Percentiles rank a stretch among this genome's conserved stretches.
Evolutionary conservation across 2,888 invertebrate genomes (phyloP).

Genomic region (Clistopyga incitator): DNA sequence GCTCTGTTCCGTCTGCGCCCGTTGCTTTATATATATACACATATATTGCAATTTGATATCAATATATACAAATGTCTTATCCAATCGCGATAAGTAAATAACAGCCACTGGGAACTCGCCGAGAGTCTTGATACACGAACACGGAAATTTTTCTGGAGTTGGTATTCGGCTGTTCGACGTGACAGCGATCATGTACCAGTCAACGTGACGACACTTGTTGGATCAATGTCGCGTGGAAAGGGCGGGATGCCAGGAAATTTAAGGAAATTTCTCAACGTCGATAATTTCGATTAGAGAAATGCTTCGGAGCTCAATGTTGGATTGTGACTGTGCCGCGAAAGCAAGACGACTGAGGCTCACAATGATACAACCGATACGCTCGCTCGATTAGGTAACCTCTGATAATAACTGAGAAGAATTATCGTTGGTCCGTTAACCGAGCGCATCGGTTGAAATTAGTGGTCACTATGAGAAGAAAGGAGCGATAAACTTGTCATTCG

Average conservation of each 20-base stretch:
- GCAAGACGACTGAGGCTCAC: slow-evolving; percentile 28
- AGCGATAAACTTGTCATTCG: neutral
- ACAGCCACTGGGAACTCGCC: neutral
- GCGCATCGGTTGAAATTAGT: slow-evolving; percentile 1
- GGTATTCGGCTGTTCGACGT: neutral
- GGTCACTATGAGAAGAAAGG: neutral
- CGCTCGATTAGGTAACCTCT: slow-evolving; percentile 56
- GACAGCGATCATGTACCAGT: slow-evolving; percentile 3
- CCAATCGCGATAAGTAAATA: neutral
- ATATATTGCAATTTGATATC: slow-evolving; percentile 9
- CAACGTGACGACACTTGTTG: slow-evolving; percentile 21
- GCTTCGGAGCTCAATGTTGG: slow-evolving; percentile 50
- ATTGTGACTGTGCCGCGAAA: slow-evolving; percentile 38
- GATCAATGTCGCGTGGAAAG: slow-evolving; percentile 37
- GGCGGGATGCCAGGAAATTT: neutral
- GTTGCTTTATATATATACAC: neutral
- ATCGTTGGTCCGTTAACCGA: slow-evolving; percentile 58
- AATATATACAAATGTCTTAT: neutral
- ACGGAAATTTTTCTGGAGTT: neutral
- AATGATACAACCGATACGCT: slow-evolving; percentile 38
- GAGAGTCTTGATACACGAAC: slow-evolving; percentile 1
- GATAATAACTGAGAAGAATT: slow-evolving; percentile 65
- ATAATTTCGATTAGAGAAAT: neutral
- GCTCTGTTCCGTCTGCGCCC: neutral
- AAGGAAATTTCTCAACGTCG: slow-evolving; percentile 7